Evolutionary conservation across 2,797 vertebrate genomes (phyloP), one percentile per base, ranked within the genome.

Genomic region (Karalla daura): DNA sequence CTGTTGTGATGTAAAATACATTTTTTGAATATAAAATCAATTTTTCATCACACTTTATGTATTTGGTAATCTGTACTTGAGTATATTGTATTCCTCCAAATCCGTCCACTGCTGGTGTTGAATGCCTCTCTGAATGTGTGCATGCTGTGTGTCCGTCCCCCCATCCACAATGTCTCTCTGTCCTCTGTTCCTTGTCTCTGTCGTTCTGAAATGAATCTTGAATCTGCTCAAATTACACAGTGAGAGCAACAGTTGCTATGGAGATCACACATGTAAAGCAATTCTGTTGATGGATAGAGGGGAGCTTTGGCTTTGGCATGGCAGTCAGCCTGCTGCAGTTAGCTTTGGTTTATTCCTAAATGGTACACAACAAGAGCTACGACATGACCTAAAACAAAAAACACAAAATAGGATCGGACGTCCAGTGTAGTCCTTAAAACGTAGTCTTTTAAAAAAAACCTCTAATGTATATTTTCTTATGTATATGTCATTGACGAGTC

Each of bases 241-340:
- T 43, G 56, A 83, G 86, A 88, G 89, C 86, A 91, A 91, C 89
- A 88, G 92, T 94, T 93, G 91, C 91, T 90, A 93, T 93, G 92
- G 93, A 78, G 89, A 92, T 91, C 87, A 85, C 10, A 67, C 84
- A 86, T 89, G 84, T 84, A 83, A 89, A 80, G 72, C 69, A 73
- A 70, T 83, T 75, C 74, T 82, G 78, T 77, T 67, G 75, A 88
- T 77, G 83, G 85, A 78, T 73, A 73, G 80, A 76, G 63, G 62
- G 62, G 56, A 73, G 46, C 73, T 76, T 71, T 70, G 68, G 70
- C 24, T 76, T 58, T 67, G 49, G 39, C 56, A 5, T 21, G 7
- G 47, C 63, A 69, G 60, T 50, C 61, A 73, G 66, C 72, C 77
- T 68, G 45, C 76, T 56, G 63, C 82, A 63, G 60, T 59, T 37